Conservation (phyloP, 2,797 vertebrate species). For the Anas bernieri region DNA sequence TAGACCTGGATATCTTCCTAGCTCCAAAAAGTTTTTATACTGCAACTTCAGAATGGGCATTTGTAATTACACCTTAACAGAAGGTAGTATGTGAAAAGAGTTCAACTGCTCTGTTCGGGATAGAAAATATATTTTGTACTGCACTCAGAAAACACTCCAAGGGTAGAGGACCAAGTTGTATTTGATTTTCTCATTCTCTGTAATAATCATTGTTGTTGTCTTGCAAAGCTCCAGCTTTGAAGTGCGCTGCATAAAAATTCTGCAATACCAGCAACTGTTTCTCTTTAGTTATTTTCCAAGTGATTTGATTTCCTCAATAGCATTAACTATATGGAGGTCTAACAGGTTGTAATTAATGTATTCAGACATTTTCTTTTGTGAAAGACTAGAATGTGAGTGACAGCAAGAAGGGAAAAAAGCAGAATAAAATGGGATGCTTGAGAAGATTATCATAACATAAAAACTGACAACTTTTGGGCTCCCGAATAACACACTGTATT, state of each 20-base stretch:
- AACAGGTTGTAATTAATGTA: conserved; percentile 65
- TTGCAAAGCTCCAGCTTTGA: conserved; percentile 39
- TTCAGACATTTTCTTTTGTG: conserved; percentile 60
- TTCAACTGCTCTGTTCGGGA: conserved; percentile 3
- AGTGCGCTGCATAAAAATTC: not conserved
- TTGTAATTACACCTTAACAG: conserved; percentile 39
- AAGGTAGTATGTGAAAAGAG: not conserved
- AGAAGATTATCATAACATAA: conserved; percentile 46
- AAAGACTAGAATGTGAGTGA: conserved; percentile 26
- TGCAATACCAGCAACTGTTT: conserved; percentile 16
- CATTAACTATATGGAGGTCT: conserved; percentile 31
- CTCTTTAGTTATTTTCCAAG: conserved; percentile 65
- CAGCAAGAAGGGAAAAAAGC: conserved; percentile 6
- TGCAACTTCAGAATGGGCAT: not conserved
- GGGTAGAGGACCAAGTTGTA: conserved; percentile 13
- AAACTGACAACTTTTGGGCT: conserved; percentile 55
- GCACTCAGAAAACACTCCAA: conserved; percentile 21
- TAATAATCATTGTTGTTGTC: conserved; percentile 33
- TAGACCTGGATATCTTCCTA: not conserved
- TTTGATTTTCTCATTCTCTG: conserved; percentile 44
- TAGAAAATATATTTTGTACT: conserved; percentile 5
- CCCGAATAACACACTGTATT: conserved; percentile 41
- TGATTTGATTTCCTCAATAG: conserved; percentile 62
- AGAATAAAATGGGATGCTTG: conserved; percentile 37
- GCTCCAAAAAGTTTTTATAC: not conserved